Base-by-base conservation (phyloP, 2,888 invertebrate genomes). In the Apotomis capreana region DNA sequence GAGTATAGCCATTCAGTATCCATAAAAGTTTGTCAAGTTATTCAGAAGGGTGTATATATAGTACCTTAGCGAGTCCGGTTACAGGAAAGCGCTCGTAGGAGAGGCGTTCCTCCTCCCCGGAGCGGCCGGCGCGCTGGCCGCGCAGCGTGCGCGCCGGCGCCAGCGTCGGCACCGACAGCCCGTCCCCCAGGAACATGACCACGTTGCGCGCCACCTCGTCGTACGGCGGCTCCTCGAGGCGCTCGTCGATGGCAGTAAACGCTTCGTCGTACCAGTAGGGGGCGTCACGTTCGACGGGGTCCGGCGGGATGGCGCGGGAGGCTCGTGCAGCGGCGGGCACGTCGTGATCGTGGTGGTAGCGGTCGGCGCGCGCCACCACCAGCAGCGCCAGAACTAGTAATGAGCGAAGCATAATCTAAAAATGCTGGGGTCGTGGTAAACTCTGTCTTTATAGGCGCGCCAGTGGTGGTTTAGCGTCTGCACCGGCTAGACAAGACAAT, bases 131-230 rank as follows among this genome's bases (percentile, higher is more conserved):
- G 68, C 37, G 68, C 59, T 64, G 63, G 4, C 63, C 63, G 15
- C 52, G 68, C 59, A 51, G 52, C 52, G 68, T 15, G 59, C 68
- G 59, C 52, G 63, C 59, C 59, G 40, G 40, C 54, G 59, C 59
- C 44, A 49, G 58, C 46, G 58, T 37, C 9, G 26, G 65, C 49
- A 59, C 51, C 37, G 95, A 95, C 96, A 96, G 95, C 54, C 96
- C 96, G 87, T 96, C 96, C 12, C 96, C 96, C 71, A 96, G 83
- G 84, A 96, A 96, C 81, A 96, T 87, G 74, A 96, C 95, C 5
- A 95, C 87, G 85, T 96, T 96, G 76, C 89, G 89, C 9, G 94
- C 94, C 73, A 85, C 67, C 58, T 87, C 84, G 59, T 83, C 88
- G 77, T 89, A 89, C 5, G 83, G 73, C 9, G 77, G 67, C 49